phyloP scores from a whole-genome alignment of 1,140 invertebrate genomes.

The Drosophila obscura region DNA sequence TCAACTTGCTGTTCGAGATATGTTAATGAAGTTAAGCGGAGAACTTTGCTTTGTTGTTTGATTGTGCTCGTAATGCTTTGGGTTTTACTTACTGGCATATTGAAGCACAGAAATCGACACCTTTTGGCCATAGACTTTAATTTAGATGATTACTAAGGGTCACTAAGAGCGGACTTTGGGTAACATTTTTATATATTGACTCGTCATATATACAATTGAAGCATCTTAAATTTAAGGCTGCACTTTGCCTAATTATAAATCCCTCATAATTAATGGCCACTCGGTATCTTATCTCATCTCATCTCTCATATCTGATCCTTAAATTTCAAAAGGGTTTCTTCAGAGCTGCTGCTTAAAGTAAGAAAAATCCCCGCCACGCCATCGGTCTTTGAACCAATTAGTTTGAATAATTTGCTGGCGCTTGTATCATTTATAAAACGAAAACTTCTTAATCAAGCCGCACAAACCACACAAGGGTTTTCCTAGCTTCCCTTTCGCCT shows the following conservation, averaged over 20 bases:
- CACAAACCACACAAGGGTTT: conserved; percentile 39
- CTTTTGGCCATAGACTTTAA: no score
- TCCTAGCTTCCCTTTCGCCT: conserved; percentile 1
- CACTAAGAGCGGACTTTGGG: no score
- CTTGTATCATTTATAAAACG: conserved; percentile 51
- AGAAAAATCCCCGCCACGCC: conserved; percentile 9
- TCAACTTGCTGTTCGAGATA: neutral
- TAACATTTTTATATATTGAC: no score
- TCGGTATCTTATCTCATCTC: no score
- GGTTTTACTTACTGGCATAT: no score
- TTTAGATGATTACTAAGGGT: no score
- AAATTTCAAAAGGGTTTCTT: conserved; percentile 1
- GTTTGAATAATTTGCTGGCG: conserved; percentile 45
- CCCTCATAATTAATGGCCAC: no score
- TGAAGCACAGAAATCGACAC: no score
- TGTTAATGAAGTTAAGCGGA: neutral
- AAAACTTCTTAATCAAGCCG: conserved; percentile 52
- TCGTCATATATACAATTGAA: no score
- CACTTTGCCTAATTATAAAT: no score
- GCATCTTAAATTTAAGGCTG: no score
- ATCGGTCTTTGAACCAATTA: conserved; percentile 35
- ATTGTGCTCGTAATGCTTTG: no score
- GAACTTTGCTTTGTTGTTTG: conserved; percentile 4
- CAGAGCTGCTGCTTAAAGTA: neutral
- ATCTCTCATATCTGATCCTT: conserved; percentile 2